Evolutionary conservation across 1,140 invertebrate genomes (phyloP).

Genomic region (Druon quercuslanigerum): DNA sequence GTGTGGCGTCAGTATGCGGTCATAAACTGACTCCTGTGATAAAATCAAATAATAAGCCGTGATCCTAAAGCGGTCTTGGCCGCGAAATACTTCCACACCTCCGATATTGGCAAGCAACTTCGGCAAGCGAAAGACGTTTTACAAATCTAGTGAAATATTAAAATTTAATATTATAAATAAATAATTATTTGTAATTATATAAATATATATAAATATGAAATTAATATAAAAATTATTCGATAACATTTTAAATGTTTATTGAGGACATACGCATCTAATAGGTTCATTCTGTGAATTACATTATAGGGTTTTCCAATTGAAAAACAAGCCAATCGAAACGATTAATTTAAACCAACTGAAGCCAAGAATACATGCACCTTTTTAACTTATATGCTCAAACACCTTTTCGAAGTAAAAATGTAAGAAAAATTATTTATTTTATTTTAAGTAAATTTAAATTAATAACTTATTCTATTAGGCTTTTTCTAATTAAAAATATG

Average conservation of each 20-base stretch:
- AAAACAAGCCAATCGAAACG: neutral
- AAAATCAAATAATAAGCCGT: constrained; percentile 66
- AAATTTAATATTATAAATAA: constrained; percentile 54
- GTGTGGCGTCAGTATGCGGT: constrained; percentile 55
- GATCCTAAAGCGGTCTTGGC: constrained; percentile 48
- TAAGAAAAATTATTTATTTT: constrained; percentile 22
- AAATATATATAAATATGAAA: constrained; percentile 50
- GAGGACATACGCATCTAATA: constrained; percentile 27
- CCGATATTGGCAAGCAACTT: constrained; percentile 33
- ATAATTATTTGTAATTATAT: constrained; percentile 66
- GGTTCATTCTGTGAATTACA: constrained; percentile 15
- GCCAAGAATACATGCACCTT: neutral
- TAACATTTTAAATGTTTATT: constrained; percentile 34
- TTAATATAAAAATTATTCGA: constrained; percentile 34
- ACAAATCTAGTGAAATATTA: constrained; percentile 74
- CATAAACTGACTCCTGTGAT: constrained; percentile 70
- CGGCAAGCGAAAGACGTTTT: constrained; percentile 55
- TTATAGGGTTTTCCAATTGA: constrained; percentile 24
- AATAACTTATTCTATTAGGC: constrained; percentile 24
- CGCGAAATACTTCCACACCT: constrained; percentile 43
- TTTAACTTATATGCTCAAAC: neutral
- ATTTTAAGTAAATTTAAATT: constrained; percentile 14
- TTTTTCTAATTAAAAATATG: neutral
- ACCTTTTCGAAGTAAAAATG: neutral
- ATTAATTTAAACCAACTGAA: neutral